These are phyloP conservation scores for Turdus rufiventris DNA, from an alignment of 2,113 vertebrate genomes.

Conservation along the genomic window DNA sequence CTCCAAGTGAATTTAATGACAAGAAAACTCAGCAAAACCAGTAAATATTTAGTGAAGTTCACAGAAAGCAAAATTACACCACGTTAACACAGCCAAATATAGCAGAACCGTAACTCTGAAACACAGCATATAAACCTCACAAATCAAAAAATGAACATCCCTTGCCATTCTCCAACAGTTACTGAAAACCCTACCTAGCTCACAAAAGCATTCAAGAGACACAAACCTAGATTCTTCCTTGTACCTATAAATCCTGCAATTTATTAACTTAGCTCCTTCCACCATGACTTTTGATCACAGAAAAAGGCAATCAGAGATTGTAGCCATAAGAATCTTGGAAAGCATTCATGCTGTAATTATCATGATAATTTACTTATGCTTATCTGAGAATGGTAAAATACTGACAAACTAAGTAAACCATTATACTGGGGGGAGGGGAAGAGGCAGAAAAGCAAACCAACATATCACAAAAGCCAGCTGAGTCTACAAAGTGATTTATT, in stretches of 20 bases:
- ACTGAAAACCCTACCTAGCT: neutral
- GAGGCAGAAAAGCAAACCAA: neutral
- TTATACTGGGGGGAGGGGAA: rapidly evolving
- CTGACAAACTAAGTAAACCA: neutral
- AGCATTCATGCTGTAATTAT: neutral
- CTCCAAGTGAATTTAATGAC: neutral
- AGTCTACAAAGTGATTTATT: neutral
- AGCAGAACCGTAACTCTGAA: neutral
- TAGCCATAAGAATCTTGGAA: neutral
- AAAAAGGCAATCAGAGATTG: neutral
- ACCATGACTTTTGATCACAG: neutral
- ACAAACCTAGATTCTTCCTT: neutral
- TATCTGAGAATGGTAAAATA: neutral
- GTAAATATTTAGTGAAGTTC: neutral
- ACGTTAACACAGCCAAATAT: neutral
- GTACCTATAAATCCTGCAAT: neutral
- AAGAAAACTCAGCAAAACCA: neutral
- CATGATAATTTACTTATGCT: neutral
- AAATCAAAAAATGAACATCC: neutral
- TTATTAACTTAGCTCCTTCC: neutral
- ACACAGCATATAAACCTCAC: neutral
- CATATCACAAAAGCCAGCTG: neutral
- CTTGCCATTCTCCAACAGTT: neutral
- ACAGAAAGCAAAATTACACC: neutral
- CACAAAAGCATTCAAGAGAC: neutral